Base-by-base conservation (phyloP, 2,797 vertebrate species). In the Pogonophryne albipinna region DNA sequence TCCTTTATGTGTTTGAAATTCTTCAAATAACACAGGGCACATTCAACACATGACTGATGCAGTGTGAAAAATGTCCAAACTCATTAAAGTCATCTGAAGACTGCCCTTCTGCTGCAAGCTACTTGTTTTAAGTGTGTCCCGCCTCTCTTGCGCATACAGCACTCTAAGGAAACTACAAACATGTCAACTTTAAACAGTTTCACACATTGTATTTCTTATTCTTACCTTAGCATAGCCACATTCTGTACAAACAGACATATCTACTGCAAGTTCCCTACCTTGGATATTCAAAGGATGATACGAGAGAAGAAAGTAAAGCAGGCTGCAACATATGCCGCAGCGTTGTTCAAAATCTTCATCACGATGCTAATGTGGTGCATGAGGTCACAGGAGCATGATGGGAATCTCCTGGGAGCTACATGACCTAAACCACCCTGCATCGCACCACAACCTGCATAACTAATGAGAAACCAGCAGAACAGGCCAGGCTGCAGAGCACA, bases 301-400 rank as follows among this genome's bases (percentile, higher is more conserved):
- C 56, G 4, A 2, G 47, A 63, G 45, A 19, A 15, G 70, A 23
- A 51, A 64, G 45, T 47, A 51, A 65, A 81, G 63, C 64, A 53
- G 53, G 53, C 73, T 52, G 59, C 38, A 51, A 3, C 72, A 58
- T 47, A 69, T 49, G 78, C 62, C 50, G 46, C 53, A 44, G 49
- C 15, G 74, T 55, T 52, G 73, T 11, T 76, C 70, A 12, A 58
- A 45, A 61, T 34, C 46, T 27, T 58, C 76, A 59, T 45, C 31
- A 2, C 11, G 8, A 72, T 78, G 80, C 59, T 77, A 71, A 74
- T 63, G 77, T 6, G 19, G 19, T 57, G 66, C 44, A n/a, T 20
- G 76, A 77, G 80, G 88, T 84, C 81, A 65, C 6, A 10, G 51
- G 80, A 66, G 80, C 78, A 65, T 44, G 66, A 57, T 41, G 60